A percentile compares a stretch with the other conserved stretches of the same genome.
Evolutionary conservation across 2,888 invertebrate genomes (phyloP).

Genomic region (Monoplex corrugatus): DNA sequence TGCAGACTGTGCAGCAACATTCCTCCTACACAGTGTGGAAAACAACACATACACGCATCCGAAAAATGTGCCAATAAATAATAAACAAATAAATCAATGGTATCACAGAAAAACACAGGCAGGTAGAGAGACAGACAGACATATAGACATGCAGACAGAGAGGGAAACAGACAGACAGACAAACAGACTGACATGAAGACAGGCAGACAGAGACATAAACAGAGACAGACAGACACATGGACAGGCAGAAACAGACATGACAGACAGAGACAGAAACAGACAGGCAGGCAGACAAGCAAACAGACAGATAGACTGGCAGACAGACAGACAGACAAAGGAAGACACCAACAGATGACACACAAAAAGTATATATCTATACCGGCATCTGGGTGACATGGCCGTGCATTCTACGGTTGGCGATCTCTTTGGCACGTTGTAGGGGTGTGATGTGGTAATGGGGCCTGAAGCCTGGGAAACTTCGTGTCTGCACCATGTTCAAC

Average conservation of each 20-base stretch:
- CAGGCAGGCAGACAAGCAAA: neutral
- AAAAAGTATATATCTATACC: no score
- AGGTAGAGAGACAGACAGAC: neutral
- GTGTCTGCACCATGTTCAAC: slow-evolving; percentile 39
- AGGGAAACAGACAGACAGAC: neutral
- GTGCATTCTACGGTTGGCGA: slow-evolving; percentile 51
- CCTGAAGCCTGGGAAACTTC: slow-evolving; percentile 54
- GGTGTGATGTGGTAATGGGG: slow-evolving; percentile 54
- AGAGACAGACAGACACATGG: neutral
- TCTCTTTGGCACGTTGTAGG: slow-evolving; percentile 57
- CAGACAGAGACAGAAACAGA: neutral
- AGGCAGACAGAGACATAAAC: neutral
- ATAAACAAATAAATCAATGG: no score
- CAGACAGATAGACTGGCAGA: neutral
- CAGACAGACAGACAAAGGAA: neutral
- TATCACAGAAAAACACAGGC: neutral
- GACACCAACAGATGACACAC: no score
- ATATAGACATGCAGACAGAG: neutral
- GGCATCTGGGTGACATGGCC: slow-evolving; percentile 56
- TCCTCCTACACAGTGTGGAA: no score
- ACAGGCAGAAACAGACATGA: neutral
- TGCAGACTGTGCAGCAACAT: no score
- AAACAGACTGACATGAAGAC: neutral
- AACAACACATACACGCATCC: no score
- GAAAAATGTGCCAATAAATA: no score